A percentile compares a stretch with the other conserved stretches of the same genome.
phyloP scores from a whole-genome alignment of 2,113 vertebrate genomes.

The Xenus cinereus region DNA sequence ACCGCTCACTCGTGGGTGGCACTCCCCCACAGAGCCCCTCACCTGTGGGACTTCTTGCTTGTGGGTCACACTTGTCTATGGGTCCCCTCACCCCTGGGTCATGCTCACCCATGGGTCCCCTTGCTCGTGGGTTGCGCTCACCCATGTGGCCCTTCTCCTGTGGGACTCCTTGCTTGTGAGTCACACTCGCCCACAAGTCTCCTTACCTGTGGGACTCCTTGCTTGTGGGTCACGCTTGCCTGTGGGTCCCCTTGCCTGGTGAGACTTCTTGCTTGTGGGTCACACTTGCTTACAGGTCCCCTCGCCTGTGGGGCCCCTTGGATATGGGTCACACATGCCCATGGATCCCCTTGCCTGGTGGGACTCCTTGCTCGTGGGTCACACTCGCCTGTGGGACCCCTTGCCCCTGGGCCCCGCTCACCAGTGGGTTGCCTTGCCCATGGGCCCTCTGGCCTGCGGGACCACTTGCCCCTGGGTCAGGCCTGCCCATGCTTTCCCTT shows the following conservation, averaged over 20 bases:
- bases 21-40: too few species aligned
- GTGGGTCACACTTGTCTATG: fast-evolving
- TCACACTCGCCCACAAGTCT: fast-evolving
- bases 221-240: neutral
- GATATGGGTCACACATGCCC: too few species aligned
- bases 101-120: neutral
- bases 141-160: fast-evolving
- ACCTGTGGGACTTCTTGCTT: too few species aligned
- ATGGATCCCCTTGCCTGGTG: fast-evolving
- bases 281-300: too few species aligned
- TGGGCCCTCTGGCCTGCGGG: neutral
- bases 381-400: neutral
- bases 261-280: neutral
- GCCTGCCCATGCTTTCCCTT: too few species aligned
- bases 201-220: fast-evolving
- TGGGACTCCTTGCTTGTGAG: too few species aligned
- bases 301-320: neutral
- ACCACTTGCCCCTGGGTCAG: neutral
- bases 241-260: fast-evolving
- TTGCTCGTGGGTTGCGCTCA: neutral
- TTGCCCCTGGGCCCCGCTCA: neutral
- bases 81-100: neutral
- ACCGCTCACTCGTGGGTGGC: too few species aligned
- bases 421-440: too few species aligned
- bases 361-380: neutral